Evolutionary conservation across 2,888 invertebrate genomes (phyloP), one percentile per base, ranked within the genome.

Genomic region (Dasypolia templi): DNA sequence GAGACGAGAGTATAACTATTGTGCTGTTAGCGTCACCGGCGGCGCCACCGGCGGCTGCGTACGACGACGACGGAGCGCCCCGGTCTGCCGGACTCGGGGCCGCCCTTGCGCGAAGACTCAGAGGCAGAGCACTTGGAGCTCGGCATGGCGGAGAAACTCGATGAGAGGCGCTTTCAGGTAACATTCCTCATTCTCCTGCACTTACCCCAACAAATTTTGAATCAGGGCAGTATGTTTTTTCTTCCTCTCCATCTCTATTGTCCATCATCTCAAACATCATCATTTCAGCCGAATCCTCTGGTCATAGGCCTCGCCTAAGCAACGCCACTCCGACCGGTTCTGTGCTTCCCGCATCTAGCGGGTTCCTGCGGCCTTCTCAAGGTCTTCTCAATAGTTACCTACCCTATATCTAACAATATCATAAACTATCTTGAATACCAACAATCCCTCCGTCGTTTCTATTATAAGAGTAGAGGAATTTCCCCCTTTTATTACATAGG

Each of bases 141-240:
- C 42, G 94, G 91, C 86, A 92, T 93, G 94, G 94, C 93, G 11
- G 95, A 96, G 92, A 85, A 91, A 3, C 90, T 93, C 49, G 96
- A 95, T 89, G 95, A 95, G 90, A 86, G 78, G 44, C 91, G 94
- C 29, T 95, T 90, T 91, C 95, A 95, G 95, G 95, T 95, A 29
- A 46, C 49, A 14, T 32, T 42, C 32, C 9, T 19, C 19, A 26
- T 26, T 35, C 59, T 35, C 22, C 9, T 44, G 26, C 2, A 51
- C n/a, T 26, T 9, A 32, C 42, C 22, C 9, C 26, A 22, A 3
- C 35, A 35, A 7, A 29, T 11, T 49, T 26, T 22, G 0, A 26
- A n/a, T 29, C n/a, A 17, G 29, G 22, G 70, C 39, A 69, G 4
- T 17, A 19, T 32, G 29, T 17, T 51, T 22, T n/a, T 17, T 39